Percentiles rank a stretch among this genome's conserved stretches.
These are phyloP conservation scores for Octomys mimax DNA, from an alignment of 2,797 vertebrate genomes.

Conservation along the genomic window DNA sequence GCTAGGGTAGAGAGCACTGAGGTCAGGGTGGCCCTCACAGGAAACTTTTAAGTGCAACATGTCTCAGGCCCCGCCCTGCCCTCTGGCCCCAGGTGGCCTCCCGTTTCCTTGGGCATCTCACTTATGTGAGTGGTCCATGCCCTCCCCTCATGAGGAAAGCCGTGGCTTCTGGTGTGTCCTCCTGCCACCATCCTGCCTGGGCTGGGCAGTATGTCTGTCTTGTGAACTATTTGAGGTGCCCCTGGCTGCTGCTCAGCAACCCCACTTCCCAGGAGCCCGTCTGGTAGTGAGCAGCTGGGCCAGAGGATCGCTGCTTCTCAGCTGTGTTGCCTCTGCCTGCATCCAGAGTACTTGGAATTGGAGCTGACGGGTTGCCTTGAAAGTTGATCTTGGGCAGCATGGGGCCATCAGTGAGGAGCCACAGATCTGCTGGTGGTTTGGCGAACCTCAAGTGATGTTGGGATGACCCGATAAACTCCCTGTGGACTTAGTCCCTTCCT, in stretches of 20 bases:
- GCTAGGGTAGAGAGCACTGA: background rate
- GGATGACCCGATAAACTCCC: background rate
- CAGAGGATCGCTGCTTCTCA: background rate
- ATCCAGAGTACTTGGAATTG: background rate
- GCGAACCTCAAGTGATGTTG: background rate
- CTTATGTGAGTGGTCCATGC: background rate
- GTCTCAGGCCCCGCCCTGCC: background rate
- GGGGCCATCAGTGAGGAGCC: background rate
- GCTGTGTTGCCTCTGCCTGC: background rate
- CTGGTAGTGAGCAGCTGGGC: background rate
- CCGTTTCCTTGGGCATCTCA: background rate
- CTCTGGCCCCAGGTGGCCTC: background rate
- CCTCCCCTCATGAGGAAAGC: background rate
- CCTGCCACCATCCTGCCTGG: accelerated
- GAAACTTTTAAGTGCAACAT: background rate
- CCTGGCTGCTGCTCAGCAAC: background rate
- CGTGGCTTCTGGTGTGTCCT: background rate
- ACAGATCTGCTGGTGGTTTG: background rate
- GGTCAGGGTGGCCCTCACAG: conserved; percentile 24
- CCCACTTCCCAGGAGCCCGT: background rate
- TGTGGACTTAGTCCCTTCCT: background rate
- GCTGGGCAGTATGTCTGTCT: background rate
- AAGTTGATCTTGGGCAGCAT: background rate
- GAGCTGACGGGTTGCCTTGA: background rate
- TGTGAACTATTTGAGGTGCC: background rate